Conservation (phyloP, 2,888 invertebrate genomes). For the Rhagophthalmus giganteus region DNA sequence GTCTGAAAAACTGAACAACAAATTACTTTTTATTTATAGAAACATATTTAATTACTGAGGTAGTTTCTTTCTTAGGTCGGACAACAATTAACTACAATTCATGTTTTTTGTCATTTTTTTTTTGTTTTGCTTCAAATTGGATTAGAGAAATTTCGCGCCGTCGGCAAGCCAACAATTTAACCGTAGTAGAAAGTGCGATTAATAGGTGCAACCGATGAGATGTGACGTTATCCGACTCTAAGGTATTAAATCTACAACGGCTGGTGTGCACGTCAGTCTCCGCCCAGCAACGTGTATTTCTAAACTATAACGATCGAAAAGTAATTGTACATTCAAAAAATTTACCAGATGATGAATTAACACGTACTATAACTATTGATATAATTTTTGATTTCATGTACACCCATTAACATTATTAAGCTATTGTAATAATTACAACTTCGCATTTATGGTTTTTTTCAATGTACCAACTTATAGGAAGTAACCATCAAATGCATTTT, state of each 20-base stretch:
- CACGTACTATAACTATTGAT: conserved; percentile 46
- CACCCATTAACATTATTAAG: conserved; percentile 43
- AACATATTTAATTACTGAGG: conserved; percentile 58
- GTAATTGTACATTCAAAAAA: conserved; percentile 40
- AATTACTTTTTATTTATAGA: conserved; percentile 52
- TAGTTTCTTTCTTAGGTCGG: conserved; percentile 57
- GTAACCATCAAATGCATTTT: conserved; percentile 47
- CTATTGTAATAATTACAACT: conserved; percentile 40
- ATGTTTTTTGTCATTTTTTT: too few species aligned
- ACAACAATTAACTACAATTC: conserved; percentile 42
- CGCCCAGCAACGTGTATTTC: conserved; percentile 53
- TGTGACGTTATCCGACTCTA: conserved; percentile 50
- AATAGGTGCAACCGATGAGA: conserved; percentile 13
- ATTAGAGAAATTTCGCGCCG: too few species aligned
- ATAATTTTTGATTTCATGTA: conserved; percentile 48
- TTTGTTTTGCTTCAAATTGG: too few species aligned
- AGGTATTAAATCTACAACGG: conserved; percentile 56
- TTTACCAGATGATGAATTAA: conserved; percentile 44
- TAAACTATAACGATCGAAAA: conserved; percentile 49
- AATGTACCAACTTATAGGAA: conserved; percentile 45
- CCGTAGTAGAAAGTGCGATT: conserved; percentile 6
- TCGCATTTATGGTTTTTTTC: conserved; percentile 38
- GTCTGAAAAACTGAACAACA: conserved; percentile 57
- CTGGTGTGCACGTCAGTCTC: conserved; percentile 58
- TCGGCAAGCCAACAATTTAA: not conserved